Conservation (phyloP, 1,140 invertebrate species). For the Pachypeltis micranthus region DNA sequence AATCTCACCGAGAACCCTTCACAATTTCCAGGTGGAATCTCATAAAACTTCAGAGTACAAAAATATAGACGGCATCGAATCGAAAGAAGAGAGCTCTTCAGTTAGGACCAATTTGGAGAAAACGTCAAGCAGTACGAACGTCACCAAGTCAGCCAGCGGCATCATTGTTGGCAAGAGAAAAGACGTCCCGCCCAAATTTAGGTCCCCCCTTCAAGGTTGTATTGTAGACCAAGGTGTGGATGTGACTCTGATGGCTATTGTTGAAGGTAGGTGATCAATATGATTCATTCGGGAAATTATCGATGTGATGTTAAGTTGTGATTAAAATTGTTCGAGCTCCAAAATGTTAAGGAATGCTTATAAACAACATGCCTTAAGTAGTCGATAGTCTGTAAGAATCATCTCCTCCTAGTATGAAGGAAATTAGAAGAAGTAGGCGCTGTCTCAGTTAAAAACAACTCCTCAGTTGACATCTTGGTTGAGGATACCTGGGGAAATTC, state of each 20-base stretch:
- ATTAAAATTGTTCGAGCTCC: too few species aligned
- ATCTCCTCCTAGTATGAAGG: too few species aligned
- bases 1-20: too few species aligned
- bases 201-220: conserved; percentile 54
- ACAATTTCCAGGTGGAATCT: conserved; percentile 24
- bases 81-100: conserved; percentile 14
- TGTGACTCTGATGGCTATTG: conserved; percentile 55
- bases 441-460: too few species aligned
- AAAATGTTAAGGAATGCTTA: too few species aligned
- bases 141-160: background rate
- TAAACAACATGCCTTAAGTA: background rate
- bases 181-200: conserved; percentile 50
- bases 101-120: background rate
- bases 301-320: too few species aligned
- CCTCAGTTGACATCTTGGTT: too few species aligned
- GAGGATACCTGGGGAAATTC: too few species aligned
- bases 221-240: conserved; percentile 62
- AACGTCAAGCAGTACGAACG: background rate
- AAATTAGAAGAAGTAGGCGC: too few species aligned
- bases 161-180: conserved; percentile 33
- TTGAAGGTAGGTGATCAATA: conserved; percentile 55
- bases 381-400: too few species aligned
- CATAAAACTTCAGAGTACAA: conserved; percentile 29
- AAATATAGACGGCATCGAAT: conserved; percentile 26
- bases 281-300: too few species aligned